Evolutionary conservation across 2,888 invertebrate genomes (phyloP), one percentile per base, ranked within the genome.

Genomic region (Agrochola lychnidis): DNA sequence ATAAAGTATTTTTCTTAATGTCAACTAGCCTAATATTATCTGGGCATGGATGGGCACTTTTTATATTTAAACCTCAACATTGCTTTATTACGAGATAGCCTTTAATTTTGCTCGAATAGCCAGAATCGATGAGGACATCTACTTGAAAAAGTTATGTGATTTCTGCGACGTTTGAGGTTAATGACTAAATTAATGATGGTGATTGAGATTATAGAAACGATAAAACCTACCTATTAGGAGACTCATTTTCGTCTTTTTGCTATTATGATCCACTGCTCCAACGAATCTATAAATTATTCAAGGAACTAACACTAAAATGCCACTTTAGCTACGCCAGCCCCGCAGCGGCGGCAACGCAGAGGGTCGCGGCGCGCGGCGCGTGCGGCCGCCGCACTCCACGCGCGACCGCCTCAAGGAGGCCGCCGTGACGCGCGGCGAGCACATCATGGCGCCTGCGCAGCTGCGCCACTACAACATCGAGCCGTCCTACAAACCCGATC

Each of bases 321-420:
- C 2, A 5, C 40, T 0, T 0, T 87, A 97, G 96, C 95, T 97
- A 75, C 97, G 97, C 57, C 96, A 97, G 42, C 97, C 97, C 0
- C 96, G 97, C 76, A 96, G 96, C 89, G 97, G 97, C 81, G 88
- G 90, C 82, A 93, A 92, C 78, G 89, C 94, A 2, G 96, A 96
- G 79, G 93, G 94, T 0, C 92, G 96, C 69, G 92, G 94, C 74
- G 87, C 94, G 68, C 97, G 93, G 93, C 97, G 98, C 67, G 98
- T 98, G 64, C 97, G 99, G 67, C 98, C 98, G 87, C 99, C 99
- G 59, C 98, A 98, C 93, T 99, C 98, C 89, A 99, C 99, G 1
- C 97, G 98, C 89, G 99, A 99, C 92, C 97, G 98, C 82, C 98
- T 98, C 92, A 97, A 98, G 90, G 98, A 98, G 91, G 97, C 98